Conservation (phyloP, 2,888 invertebrate genomes). For the Chalcis sispes region DNA sequence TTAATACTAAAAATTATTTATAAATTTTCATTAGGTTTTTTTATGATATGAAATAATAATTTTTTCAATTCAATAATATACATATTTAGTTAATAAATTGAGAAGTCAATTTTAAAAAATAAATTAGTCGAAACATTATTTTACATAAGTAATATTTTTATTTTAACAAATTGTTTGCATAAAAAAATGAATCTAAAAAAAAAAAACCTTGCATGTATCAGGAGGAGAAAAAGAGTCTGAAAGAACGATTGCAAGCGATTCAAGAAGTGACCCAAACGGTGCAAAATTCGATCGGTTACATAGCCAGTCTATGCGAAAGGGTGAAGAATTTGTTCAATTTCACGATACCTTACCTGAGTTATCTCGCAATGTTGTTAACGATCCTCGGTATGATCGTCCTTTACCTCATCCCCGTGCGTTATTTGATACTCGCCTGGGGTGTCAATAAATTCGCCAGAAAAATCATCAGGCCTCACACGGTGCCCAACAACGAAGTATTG, state of each 20-base stretch:
- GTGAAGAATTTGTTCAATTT: constrained; percentile 98
- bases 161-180: not conserved
- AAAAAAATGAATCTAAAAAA: not conserved
- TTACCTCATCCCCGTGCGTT: constrained; percentile 92
- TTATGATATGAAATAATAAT: not conserved
- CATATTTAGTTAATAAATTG: too few relatives aligned
- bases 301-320: constrained; percentile 95
- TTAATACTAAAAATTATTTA: too few relatives aligned
- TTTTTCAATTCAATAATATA: too few relatives aligned
- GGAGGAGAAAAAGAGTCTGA: constrained; percentile 97
- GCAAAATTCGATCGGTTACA: constrained; percentile 95
- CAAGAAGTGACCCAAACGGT: constrained; percentile 98
- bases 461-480: constrained; percentile 92
- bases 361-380: constrained; percentile 90
- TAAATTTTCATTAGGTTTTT: not conserved
- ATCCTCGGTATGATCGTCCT: constrained; percentile 86
- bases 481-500: constrained; percentile 97
- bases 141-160: not conserved
- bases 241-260: constrained; percentile 94
- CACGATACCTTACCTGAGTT: constrained; percentile 96
- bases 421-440: constrained; percentile 95
- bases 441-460: constrained; percentile 97
- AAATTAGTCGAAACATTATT: not conserved
- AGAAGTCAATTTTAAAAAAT: too few relatives aligned
- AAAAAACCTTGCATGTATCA: constrained; percentile 69